Evolutionary conservation across 2,113 vertebrate species (phyloP), one percentile per base, ranked within the genome.

Genomic region (Rattus rattus): DNA sequence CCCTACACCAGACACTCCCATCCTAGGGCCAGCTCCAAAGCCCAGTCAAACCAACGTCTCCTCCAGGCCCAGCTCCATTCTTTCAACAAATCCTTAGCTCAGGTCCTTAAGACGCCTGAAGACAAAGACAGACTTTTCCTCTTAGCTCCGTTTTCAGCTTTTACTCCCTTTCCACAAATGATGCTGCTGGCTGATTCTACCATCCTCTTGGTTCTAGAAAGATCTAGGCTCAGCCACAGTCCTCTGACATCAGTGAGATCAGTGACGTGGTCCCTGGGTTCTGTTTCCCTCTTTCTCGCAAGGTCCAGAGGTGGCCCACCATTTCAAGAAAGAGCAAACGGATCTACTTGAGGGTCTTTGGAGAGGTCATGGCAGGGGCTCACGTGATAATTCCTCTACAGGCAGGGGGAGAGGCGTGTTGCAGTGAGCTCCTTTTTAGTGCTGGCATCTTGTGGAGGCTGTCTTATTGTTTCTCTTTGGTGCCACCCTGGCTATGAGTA

Each of bases 391-490:
- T 11, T 19, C 49, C 26, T 80, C 72, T 76, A 33, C 7, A 2
- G 4, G 0, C 4, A 5, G 16, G 22, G 28, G 20, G 17, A 90
- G 63, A 3, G 3, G 30, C 3, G 5, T 28, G 67, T 24, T 54
- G 36, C 7, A 12, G 1, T 26, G 67, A n/a, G 72, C 33, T 52
- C 77, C 7, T 4, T 54, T 30, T 77, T 2, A 0, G 33, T 0
- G 0, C 49, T 39, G 30, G 26, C 80, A 65, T 39, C 52, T 43
- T 4, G 11, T 0, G 54, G 63, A 59, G 39, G 24, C 85, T 28
- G 49, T 0, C n/a, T 56, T 39, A 43, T 14, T n/a, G 5, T 39
- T 80, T 72, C 52, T 91, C 59, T 72, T 36, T 17, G 1, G 1
- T 86, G 81, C 76, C 70, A 65, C 36, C 24, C 56, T 39, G n/a